Evolutionary conservation across 2,888 invertebrate species (phyloP), one percentile per base, ranked within the genome.

Genomic region (Tinea semifulvella): DNA sequence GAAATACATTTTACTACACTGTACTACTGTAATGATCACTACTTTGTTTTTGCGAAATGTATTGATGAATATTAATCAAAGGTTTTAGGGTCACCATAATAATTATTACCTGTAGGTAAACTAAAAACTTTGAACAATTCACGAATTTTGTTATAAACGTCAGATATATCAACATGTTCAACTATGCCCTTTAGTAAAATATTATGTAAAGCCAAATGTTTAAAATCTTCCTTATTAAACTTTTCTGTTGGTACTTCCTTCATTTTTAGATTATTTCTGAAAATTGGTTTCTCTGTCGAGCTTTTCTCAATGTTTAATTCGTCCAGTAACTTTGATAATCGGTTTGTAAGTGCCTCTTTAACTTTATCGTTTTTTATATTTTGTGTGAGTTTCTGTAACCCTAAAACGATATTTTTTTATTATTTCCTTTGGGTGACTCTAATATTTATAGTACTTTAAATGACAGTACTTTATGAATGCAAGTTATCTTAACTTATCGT

Each of bases 151-250:
- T 53, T 55, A 35, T 60, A 63, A 1, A 74, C 63, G 2, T 68
- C 63, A 38, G 59, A 63, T 6, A 70, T 47, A 45, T 75, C 66
- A 60, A 63, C 62, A 44, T 71, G 68, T 0, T 59, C 61, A 4
- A 65, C 54, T 0, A 72, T 62, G 3, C 69, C 73, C 57, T 68
- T 62, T 1, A 70, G 47, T 1, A 76, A 47, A 10, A 70, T 58
- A 44, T 72, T 68, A 27, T 73, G 71, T 56, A 74, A 61, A 0
- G 65, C 63, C n/a, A 65, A 35, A 52, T 72, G 68, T n/a, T 70
- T 36, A 4, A 65, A 31, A 11, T 66, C 60, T 1, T 62, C 58
- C 17, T 57, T 49, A 17, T 39, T 50, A 44, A 13, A 14, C 8
- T 35, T 35, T 35, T 14, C 7, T 11, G 11, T 28, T 6, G 4